Conservation (phyloP, 2,113 vertebrate genomes). For the Callospermophilus lateralis region DNA sequence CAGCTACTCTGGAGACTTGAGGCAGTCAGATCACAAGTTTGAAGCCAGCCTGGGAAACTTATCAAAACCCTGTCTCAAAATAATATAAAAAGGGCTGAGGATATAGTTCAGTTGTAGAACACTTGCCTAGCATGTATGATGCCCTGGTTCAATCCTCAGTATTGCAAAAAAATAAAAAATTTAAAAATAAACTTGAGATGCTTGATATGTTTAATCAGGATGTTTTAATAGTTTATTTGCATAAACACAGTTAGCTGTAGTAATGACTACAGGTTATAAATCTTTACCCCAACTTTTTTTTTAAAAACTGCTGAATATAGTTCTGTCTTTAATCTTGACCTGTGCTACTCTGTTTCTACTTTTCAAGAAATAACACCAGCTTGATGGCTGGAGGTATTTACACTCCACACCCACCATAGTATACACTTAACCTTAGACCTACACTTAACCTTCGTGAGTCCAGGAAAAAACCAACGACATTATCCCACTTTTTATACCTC, state of each 20-base stretch:
- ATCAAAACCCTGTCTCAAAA: neutral
- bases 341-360: neutral
- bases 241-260: neutral
- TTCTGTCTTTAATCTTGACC: neutral
- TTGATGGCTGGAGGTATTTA: neutral
- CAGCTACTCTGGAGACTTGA: neutral
- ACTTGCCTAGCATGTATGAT: too few relatives aligned
- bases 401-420: too few relatives aligned
- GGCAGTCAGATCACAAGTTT: neutral
- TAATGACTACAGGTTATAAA: neutral
- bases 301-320: neutral
- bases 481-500: neutral
- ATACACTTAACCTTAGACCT: neutral
- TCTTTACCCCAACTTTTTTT: neutral
- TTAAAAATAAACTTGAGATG: neutral
- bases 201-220: neutral
- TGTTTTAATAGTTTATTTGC: neutral
- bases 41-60: neutral
- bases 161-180: neutral
- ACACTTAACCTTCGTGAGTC: neutral
- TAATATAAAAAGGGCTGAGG: neutral
- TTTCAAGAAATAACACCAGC: neutral
- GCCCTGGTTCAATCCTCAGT: neutral
- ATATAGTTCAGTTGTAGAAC: neutral
- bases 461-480: neutral